phyloP scores from a whole-genome alignment of 2,797 vertebrate species.

The Siniperca obscura region DNA sequence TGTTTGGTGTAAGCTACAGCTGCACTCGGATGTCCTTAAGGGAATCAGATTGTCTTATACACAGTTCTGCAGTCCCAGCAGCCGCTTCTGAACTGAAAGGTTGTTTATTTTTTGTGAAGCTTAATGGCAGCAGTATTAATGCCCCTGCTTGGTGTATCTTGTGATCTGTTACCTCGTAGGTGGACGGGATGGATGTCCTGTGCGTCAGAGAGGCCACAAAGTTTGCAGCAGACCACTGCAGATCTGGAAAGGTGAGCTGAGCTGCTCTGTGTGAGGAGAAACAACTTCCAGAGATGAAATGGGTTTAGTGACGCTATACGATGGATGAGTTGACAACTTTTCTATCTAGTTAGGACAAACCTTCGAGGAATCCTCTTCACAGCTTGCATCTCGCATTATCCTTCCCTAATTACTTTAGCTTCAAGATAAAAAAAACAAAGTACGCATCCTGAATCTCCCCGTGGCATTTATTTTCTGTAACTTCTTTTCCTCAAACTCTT shows the following conservation, averaged over 20 bases:
- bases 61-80: background rate
- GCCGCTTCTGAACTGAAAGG: too few relatives aligned
- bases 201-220: constrained; percentile 92
- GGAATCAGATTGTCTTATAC: background rate
- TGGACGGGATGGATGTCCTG: constrained; percentile 96
- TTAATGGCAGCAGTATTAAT: background rate
- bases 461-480: background rate
- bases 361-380: background rate
- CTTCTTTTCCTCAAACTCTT: background rate
- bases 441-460: background rate
- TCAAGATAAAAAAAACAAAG: background rate
- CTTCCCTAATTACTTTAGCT: background rate
- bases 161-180: constrained; percentile 74
- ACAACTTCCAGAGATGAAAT: too few relatives aligned
- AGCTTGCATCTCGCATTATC: background rate
- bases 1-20: too few relatives aligned
- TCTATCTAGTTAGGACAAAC: too few relatives aligned
- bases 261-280: background rate
- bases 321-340: background rate
- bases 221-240: constrained; percentile 92
- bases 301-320: too few relatives aligned
- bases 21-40: background rate
- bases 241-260: constrained; percentile 91
- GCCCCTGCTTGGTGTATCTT: background rate
- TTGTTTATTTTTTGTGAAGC: background rate